Evolutionary conservation across 2,888 invertebrate genomes (phyloP).

Genomic region (Fragum whitleyi): DNA sequence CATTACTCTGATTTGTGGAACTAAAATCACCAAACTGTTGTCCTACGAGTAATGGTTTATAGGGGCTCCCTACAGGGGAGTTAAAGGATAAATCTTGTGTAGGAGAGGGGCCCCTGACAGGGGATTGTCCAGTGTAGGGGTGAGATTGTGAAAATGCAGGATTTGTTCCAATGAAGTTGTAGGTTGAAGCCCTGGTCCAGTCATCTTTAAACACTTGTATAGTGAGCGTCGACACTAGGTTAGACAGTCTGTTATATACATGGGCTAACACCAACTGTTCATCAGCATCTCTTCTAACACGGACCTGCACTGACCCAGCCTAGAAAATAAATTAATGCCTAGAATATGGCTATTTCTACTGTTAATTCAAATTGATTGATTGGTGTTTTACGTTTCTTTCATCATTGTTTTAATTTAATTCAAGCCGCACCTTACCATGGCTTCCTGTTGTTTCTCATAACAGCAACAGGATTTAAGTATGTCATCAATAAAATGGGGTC

Average conservation of each 20-base stretch:
- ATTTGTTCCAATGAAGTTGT: conserved; percentile 71
- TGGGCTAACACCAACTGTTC: conserved; percentile 88
- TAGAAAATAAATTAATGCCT: conserved; percentile 74
- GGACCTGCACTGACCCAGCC: conserved; percentile 88
- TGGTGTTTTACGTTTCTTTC: too few relatives aligned
- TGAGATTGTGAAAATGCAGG: conserved; percentile 58
- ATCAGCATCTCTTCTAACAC: conserved; percentile 88
- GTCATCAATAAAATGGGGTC: too few relatives aligned
- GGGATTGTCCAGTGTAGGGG: conserved; percentile 45
- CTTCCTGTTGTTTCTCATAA: too few relatives aligned
- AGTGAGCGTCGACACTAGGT: conserved; percentile 87
- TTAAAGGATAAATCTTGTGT: conserved; percentile 59
- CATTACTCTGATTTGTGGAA: conserved; percentile 4
- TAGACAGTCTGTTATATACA: conserved; percentile 87
- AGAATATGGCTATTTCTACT: too few relatives aligned
- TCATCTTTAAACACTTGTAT: conserved; percentile 87
- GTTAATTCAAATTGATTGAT: too few relatives aligned
- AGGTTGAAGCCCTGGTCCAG: conserved; percentile 83
- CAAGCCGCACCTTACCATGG: too few relatives aligned
- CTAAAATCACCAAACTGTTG: conserved; percentile 46
- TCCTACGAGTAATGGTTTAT: conserved; percentile 33
- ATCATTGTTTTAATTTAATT: too few relatives aligned
- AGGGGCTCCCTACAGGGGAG: conserved; percentile 38
- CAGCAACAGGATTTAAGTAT: too few relatives aligned
- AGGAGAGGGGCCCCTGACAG: conserved; percentile 67